Percentiles rank a stretch among this genome's conserved stretches.
Conservation (phyloP, 2,888 invertebrate genomes). For the Eristalinus aeneus region DNA sequence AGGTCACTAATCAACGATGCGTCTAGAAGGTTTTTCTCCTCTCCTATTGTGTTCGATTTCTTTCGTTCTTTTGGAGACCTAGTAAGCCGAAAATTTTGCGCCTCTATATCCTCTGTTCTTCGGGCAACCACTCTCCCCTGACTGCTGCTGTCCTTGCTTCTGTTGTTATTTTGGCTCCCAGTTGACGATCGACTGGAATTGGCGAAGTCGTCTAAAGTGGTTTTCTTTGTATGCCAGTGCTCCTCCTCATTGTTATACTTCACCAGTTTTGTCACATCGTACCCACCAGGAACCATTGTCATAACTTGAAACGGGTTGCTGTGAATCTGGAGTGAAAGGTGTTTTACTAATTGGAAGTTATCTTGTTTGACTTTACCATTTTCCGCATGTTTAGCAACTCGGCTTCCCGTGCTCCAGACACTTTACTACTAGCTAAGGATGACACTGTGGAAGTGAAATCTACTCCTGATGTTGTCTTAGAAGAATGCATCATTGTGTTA, state of each 20-base stretch:
- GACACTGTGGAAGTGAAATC: neutral
- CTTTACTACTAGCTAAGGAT: neutral
- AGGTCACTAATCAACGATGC: conserved; percentile 13
- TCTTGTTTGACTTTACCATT: neutral
- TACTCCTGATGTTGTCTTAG: too few species aligned
- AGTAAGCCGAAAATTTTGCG: conserved; percentile 70
- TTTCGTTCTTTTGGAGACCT: conserved; percentile 60
- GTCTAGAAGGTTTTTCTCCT: neutral
- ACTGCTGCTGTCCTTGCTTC: neutral
- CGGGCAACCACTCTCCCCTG: neutral
- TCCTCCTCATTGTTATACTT: conserved; percentile 71
- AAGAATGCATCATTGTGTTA: too few species aligned
- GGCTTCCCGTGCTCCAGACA: neutral
- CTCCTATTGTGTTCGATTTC: conserved; percentile 1
- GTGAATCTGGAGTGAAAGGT: conserved; percentile 23
- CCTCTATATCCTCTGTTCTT: conserved; percentile 40
- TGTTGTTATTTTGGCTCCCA: neutral
- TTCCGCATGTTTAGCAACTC: conserved; percentile 3
- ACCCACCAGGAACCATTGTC: conserved; percentile 74
- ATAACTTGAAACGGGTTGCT: conserved; percentile 62
- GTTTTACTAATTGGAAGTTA: neutral
- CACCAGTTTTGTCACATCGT: conserved; percentile 72
- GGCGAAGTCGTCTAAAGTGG: conserved; percentile 70
- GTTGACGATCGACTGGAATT: conserved; percentile 20
- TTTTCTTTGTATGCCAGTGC: conserved; percentile 74